Percentiles rank a stretch among this genome's conserved stretches.
Evolutionary conservation across 2,113 vertebrate species (phyloP).

Genomic region (Takifugu bimaculatus): DNA sequence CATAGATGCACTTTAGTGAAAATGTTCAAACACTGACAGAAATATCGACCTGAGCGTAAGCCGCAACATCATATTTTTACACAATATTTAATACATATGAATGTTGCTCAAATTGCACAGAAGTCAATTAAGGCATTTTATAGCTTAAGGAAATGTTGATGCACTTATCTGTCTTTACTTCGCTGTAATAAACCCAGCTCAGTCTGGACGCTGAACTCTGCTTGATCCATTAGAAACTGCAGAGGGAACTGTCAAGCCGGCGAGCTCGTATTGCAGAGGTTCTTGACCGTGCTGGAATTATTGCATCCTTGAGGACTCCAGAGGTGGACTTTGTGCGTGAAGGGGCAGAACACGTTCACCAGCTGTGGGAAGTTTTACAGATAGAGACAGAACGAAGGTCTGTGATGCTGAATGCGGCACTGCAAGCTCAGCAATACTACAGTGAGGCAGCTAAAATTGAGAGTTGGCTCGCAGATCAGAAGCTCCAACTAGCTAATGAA

Average conservation of each 20-base stretch:
- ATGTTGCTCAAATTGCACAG: no score
- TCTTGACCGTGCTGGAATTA: conserved; percentile 73
- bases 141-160: no score
- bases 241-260: conserved; percentile 86
- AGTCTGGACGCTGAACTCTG: conserved; percentile 12
- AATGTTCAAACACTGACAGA: no score
- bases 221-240: conserved; percentile 75
- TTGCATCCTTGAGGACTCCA: conserved; percentile 76
- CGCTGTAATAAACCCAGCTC: background rate
- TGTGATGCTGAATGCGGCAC: conserved; percentile 76
- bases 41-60: no score
- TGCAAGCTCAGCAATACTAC: conserved; percentile 88
- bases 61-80: no score
- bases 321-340: conserved; percentile 80
- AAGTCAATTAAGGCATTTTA: no score
- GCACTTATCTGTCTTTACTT: no score
- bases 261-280: conserved; percentile 81
- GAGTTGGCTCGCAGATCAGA: conserved; percentile 91
- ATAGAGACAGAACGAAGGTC: conserved; percentile 79
- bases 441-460: conserved; percentile 84
- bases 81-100: no score
- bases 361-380: conserved; percentile 83
- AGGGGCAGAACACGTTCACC: conserved; percentile 78
- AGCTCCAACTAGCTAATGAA: conserved; percentile 86
- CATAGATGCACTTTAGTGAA: no score